Base-by-base conservation (phyloP, 2,113 vertebrate genomes). In the Uria lomvia region DNA sequence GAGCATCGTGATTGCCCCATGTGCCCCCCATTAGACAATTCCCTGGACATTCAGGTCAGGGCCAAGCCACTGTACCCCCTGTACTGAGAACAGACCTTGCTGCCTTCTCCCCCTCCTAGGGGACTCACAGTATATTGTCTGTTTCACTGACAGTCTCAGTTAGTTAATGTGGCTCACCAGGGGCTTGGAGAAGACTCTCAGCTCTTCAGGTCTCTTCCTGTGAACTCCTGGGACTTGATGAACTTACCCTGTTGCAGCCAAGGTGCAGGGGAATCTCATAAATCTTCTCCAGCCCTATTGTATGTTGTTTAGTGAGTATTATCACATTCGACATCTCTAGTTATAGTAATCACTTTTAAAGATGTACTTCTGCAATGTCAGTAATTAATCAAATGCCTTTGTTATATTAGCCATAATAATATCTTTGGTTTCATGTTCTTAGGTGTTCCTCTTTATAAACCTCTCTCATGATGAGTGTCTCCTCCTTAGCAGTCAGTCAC, bases 311-410 rank as follows among this genome's bases (percentile, higher is more conserved):
- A 70, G 92, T 85, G 62, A 36, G 42, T 70, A 66, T 92, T 95
- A 97, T 97, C 96, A 77, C 0, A 0, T 84, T 97, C 3, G 1
- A 85, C 91, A 97, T 97, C 97, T 97, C 91, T 94, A 73, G 91
- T 77, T 82, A 15, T 16, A 95, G 53, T 91, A 94, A 97, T 96
- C 74, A 66, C 67, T 92, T 95, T 59, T 2, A 55, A 83, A 95
- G 95, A 92, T 70, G 24, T 87, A 45, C 43, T 96, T 92, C 76
- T 78, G 77, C 36, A 0, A 90, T 94, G 89, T 94, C 95, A 91
- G 96, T 95, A 96, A 95, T 97, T 94, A 97, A 97, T 97, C 95
- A 97, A 96, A 96, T 68, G 53, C 87, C 77, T 96, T 95, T 97
- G 97, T 95, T 97, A 78, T 71, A 66, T 95, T 97, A 95, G 89